These are phyloP conservation scores for Xenopus laevis DNA, from an alignment of 2,113 vertebrate genomes.

Conservation along the genomic window DNA sequence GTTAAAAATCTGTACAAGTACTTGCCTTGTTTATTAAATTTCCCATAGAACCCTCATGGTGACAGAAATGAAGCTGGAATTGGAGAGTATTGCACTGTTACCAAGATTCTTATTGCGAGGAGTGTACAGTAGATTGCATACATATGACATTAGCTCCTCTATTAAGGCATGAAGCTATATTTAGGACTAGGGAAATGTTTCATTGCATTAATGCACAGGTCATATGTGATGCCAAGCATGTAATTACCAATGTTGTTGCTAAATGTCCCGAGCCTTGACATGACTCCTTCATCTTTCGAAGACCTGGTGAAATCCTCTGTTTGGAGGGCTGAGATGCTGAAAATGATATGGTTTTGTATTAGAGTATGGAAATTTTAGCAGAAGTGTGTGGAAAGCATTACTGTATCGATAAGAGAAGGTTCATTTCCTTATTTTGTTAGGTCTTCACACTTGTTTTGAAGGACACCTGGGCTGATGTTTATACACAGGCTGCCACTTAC, in stretches of 20 bases:
- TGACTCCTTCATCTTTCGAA: slow-evolving; percentile 40
- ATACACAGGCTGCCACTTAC: no score
- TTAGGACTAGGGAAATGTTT: slow-evolving; percentile 44
- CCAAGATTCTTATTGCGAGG: slow-evolving; percentile 15
- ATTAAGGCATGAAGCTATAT: slow-evolving; percentile 41
- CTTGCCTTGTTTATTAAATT: slow-evolving; percentile 40
- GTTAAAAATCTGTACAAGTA: slow-evolving; percentile 34
- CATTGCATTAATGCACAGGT: slow-evolving; percentile 43
- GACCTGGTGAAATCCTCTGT: slow-evolving; percentile 13
- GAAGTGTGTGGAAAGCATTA: background rate
- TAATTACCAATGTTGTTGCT: slow-evolving; percentile 46
- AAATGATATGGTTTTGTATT: slow-evolving; percentile 32
- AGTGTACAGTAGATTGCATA: slow-evolving; percentile 29
- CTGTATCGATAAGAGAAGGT: no score
- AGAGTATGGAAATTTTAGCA: background rate
- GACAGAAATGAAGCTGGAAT: slow-evolving; percentile 9
- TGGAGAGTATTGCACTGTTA: slow-evolving; percentile 20
- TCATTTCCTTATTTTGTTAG: no score
- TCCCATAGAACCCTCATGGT: slow-evolving; percentile 33
- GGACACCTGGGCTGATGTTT: no score
- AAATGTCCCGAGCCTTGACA: slow-evolving; percentile 44
- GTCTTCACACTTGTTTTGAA: no score
- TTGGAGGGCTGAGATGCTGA: slow-evolving; percentile 40
- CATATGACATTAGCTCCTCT: slow-evolving; percentile 40
- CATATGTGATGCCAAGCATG: slow-evolving; percentile 42